A percentile compares a stretch with the other conserved stretches of the same genome.
phyloP scores from a whole-genome alignment of 2,797 vertebrate genomes.

The Gallinago solitaria region DNA sequence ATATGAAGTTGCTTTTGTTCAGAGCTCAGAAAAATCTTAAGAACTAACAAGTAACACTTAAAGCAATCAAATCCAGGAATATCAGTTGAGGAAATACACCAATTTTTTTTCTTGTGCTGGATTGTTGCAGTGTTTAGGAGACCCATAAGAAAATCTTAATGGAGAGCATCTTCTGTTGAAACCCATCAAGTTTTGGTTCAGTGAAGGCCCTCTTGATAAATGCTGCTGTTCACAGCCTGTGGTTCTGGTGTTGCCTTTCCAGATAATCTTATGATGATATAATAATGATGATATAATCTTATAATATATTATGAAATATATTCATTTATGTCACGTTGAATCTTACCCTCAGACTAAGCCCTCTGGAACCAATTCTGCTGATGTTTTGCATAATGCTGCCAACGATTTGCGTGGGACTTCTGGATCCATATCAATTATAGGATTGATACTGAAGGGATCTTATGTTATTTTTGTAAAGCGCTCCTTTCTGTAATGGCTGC shows the following conservation, averaged over 20 bases:
- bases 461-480: not conserved
- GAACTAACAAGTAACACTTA: not conserved
- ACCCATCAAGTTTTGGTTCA: not conserved
- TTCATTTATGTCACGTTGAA: accelerated
- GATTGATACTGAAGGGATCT: not conserved
- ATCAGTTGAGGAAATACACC: not conserved
- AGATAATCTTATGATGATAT: not conserved
- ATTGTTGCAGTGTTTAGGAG: not conserved
- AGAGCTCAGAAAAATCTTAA: not conserved
- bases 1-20: not conserved
- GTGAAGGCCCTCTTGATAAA: not conserved
- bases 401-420: not conserved
- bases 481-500: not conserved
- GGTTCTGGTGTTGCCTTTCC: not conserved
- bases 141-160: not conserved
- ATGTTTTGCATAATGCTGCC: not conserved
- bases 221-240: not conserved
- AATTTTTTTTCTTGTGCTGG: not conserved
- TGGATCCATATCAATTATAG: not conserved
- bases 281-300: too few relatives aligned
- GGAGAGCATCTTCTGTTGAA: not conserved
- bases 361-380: not conserved
- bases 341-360: not conserved
- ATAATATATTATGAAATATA: not conserved
- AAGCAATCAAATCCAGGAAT: not conserved